Conservation (phyloP, 1,140 invertebrate species). For the Vollenhovia emeryi region DNA sequence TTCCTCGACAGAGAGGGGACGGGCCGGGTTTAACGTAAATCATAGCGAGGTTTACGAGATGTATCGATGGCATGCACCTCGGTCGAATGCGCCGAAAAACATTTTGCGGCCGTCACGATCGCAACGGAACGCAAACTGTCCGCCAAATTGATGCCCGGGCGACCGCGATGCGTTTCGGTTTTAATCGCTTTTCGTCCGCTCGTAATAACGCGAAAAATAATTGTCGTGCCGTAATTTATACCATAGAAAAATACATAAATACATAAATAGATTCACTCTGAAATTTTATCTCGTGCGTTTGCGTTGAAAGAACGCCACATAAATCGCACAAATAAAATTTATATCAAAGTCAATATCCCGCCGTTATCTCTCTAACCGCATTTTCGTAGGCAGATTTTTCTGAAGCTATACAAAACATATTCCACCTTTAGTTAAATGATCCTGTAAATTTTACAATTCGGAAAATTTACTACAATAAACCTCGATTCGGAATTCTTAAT, state of each 20-base stretch:
- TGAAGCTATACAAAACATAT: not conserved
- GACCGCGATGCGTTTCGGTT: conserved; percentile 31
- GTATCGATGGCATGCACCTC: conserved; percentile 24
- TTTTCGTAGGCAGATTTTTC: not conserved
- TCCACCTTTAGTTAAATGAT: not conserved
- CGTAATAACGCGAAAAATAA: conserved; percentile 45
- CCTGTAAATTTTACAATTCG: not conserved
- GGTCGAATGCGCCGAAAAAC: conserved; percentile 16
- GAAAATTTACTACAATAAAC: not conserved
- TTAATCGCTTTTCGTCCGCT: conserved; percentile 43
- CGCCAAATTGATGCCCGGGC: conserved; percentile 33
- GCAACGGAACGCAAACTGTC: conserved; percentile 28
- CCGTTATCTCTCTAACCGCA: not conserved
- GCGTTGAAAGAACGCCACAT: conserved; percentile 9
- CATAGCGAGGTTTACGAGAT: conserved; percentile 36
- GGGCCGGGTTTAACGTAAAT: conserved; percentile 27
- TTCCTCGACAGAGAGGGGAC: conserved; percentile 1
- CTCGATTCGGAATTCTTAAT: not conserved
- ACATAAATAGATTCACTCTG: conserved; percentile 37
- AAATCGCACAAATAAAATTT: conserved; percentile 32
- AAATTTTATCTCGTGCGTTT: conserved; percentile 32
- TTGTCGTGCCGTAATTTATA: conserved; percentile 46
- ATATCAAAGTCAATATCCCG: conserved; percentile 11
- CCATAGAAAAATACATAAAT: conserved; percentile 22
- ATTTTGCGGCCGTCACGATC: conserved; percentile 42